Base-by-base conservation (phyloP, 2,113 vertebrate species). In the Hippocampus guttulatus region DNA sequence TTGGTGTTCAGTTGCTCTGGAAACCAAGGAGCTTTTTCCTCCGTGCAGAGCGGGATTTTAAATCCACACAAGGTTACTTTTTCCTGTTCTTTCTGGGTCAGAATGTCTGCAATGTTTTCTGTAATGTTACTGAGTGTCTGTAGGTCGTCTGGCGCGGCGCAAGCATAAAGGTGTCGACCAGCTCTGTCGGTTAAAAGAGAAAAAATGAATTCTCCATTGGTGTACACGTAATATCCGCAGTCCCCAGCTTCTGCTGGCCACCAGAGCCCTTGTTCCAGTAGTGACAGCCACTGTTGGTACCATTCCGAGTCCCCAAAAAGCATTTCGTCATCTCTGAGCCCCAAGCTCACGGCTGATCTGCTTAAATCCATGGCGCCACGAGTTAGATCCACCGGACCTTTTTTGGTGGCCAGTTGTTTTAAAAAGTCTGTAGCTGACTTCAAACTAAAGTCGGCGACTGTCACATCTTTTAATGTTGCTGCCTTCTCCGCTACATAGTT, bases 151-250 rank as follows among this genome's bases (percentile, higher is more conserved):
- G 91, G 92, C 5, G 93, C 91, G 75, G 91, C 91, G 85, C 94
- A 97, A 20, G 95, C 87, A 20, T 98, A 98, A 1, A 95, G 92
- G 75, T 96, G 95, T 65, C 92, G 91, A 3, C 96, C 96, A 72
- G 92, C 88, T 81, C 92, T 92, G 86, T 99, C 96, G 40, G 97
- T 98, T 54, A 99, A 89, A 61, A 98, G 82, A 0, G 95, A 97
- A 87, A 96, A 99, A 63, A 98, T 94, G 76, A 93, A 95, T 41
- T 94, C 92, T 49, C 91, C 92, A 85, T 98, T 93, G 45, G 93
- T 94, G 79, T 96, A 97, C 88, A 97, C 90, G 76, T 93, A 98
- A 84, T 98, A 95, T 1, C 96, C 96, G 91, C 93, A 98, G 62
- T 96, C 91, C 23, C 94, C 95, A 81, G 91, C 88, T 75, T 97